Percentiles rank a stretch among this genome's conserved stretches.
Evolutionary conservation across 1,140 invertebrate genomes (phyloP).

Genomic region (Steinernema khuongi): DNA sequence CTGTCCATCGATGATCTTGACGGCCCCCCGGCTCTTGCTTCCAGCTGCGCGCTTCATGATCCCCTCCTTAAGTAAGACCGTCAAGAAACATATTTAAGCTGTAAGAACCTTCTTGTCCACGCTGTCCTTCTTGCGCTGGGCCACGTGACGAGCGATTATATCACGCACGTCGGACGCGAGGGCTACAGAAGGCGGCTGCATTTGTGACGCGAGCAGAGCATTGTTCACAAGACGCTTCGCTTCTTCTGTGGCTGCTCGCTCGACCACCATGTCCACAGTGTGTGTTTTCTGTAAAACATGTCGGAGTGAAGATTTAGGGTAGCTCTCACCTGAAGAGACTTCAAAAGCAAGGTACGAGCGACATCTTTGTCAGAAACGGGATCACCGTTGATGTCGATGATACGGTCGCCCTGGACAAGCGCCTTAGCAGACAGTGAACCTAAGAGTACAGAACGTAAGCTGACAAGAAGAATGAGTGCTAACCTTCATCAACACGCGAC

Average conservation of each 20-base stretch:
- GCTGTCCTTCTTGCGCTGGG: not conserved
- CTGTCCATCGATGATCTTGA: not conserved
- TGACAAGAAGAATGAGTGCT: not conserved
- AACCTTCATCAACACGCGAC: constrained; percentile 13
- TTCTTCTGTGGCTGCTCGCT: not conserved
- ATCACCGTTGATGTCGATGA: constrained; percentile 9
- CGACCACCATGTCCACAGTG: not conserved
- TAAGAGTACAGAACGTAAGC: not conserved
- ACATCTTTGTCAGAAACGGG: not conserved
- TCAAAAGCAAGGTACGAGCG: not conserved
- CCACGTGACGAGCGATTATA: not conserved
- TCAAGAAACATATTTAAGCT: not conserved
- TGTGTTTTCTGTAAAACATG: not conserved
- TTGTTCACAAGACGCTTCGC: constrained; percentile 5
- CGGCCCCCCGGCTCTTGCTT: not conserved
- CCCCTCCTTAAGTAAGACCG: not conserved
- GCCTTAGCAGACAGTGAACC: not conserved
- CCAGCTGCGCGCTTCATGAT: not conserved
- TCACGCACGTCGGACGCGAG: not conserved
- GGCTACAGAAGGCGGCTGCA: constrained; percentile 7
- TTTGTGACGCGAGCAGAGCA: not conserved
- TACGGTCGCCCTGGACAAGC: not conserved
- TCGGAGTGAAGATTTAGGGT: not conserved
- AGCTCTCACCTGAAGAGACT: constrained; percentile 7
- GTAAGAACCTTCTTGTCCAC: not conserved